A percentile compares a stretch with the other conserved stretches of the same genome.
These are phyloP conservation scores for Haplochromis vanheusdeni DNA, from an alignment of 2,113 vertebrate genomes.

Conservation along the genomic window DNA sequence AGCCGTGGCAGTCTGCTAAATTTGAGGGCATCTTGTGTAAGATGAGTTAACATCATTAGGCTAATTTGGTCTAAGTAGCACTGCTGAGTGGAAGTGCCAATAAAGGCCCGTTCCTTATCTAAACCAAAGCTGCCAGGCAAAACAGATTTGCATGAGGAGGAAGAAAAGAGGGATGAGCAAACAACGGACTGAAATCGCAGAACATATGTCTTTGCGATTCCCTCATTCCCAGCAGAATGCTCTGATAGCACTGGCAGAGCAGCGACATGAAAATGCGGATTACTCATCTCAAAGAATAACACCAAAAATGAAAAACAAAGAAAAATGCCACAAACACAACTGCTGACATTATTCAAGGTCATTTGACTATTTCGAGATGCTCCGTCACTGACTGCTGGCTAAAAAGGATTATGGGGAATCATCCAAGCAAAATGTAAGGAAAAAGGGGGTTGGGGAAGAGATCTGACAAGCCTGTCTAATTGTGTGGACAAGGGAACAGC, in stretches of 20 bases:
- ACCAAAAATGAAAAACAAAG: neutral
- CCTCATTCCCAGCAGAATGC: slow-evolving; percentile 34
- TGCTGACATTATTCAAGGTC: slow-evolving; percentile 46
- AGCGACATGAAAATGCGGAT: slow-evolving; percentile 26
- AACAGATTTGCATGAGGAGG: slow-evolving; percentile 27
- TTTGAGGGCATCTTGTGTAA: slow-evolving; percentile 33
- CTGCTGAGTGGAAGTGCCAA: slow-evolving; percentile 23
- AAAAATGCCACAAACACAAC: neutral
- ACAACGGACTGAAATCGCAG: slow-evolving; percentile 44
- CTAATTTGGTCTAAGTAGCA: slow-evolving; percentile 50
- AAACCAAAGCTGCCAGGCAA: slow-evolving; percentile 47
- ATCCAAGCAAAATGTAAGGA: slow-evolving; percentile 16
- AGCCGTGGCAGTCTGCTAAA: slow-evolving; percentile 15
- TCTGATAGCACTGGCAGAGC: slow-evolving; percentile 12
- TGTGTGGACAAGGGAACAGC: slow-evolving; percentile 32
- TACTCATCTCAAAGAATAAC: slow-evolving; percentile 21
- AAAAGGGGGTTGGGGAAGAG: neutral
- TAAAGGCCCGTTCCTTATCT: slow-evolving; percentile 40
- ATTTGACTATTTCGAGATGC: slow-evolving; percentile 44
- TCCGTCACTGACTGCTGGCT: slow-evolving; percentile 29
- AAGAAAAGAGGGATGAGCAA: slow-evolving; percentile 30
- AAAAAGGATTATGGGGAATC: slow-evolving; percentile 18
- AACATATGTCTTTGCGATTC: slow-evolving; percentile 50
- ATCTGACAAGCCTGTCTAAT: slow-evolving; percentile 24
- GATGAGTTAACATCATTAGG: slow-evolving; percentile 49